Evolutionary conservation across 2,888 invertebrate genomes (phyloP), one percentile per base, ranked within the genome.

Genomic region (Drosophila lutescens): DNA sequence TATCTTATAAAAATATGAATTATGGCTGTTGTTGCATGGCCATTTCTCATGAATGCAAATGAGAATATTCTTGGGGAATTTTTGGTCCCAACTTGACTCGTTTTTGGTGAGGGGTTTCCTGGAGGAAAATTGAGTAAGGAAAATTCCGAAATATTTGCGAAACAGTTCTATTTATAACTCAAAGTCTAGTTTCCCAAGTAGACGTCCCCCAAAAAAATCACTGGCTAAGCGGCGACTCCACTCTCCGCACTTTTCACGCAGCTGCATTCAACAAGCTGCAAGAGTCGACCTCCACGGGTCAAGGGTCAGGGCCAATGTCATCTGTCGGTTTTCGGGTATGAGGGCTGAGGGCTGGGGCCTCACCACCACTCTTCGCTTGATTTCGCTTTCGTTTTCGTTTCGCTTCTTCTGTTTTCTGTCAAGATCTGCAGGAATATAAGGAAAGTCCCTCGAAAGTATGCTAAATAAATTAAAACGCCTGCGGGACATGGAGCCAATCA

Each of bases 181-280:
- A 20, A 20, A 2, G 20, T 20, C 1, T 20, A 20, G 20, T 20
- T 20, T 20, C 20, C 20, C 20, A 20, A 20, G 20, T 2, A 2
- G 2, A 20, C 1, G 20, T 20, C 20, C 20, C 17, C 6, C 30
- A 2, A 15, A 7, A 44, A 56, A n/a, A 23, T 9, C n/a, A 5
- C 13, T 12, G 9, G n/a, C 15, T 32, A 23, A 46, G 8, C 47
- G 47, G 47, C 47, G 10, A 47, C 47, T 47, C 17, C 10, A 47
- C 15, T 15, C 32, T 17, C 10, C 17, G 12, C 15, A 47, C 32
- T 36, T 58, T 38, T 40, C 40, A 36, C 12, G 26, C 15, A 47
- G 36, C 40, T 58, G 85, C 70, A 79, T 84, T 74, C 80, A 81
- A 81, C 80, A 82, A 82, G 86, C 79, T 77, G 82, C 76, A 76